Base-by-base conservation (phyloP, 2,113 vertebrate species). In the Cygnus atratus region DNA sequence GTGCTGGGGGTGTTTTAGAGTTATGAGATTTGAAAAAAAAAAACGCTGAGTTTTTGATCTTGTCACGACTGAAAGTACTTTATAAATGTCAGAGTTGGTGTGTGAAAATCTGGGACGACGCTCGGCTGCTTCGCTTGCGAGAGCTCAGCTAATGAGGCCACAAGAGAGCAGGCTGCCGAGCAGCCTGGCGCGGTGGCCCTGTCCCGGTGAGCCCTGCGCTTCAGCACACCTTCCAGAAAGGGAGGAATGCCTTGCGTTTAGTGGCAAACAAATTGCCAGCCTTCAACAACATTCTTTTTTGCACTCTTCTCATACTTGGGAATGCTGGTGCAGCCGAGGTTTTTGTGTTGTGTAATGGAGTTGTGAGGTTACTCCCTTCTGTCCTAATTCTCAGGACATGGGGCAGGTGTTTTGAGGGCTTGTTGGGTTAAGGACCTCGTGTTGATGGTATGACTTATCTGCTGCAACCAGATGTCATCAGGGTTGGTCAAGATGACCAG, bases 1-100 rank as follows among this genome's bases (percentile, higher is more conserved):
- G 25, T 84, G 79, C 68, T 87, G 75, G 73, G 79, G 62, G 31
- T 96, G 84, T 97, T 95, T 88, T 96, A 94, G 94, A 97, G 92
- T 97, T 97, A 96, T 65, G 70, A 97, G 96, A 96, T 98, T 98
- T 98, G 94, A 39, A 48, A 48, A 48, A 97, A 97, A 97, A 96
- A 96, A 97, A 96, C 71, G 95, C 94, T 92, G 95, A 92, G 88
- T 75, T 97, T 98, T 98, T 98, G 91, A 98, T 98, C 97, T 97
- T 98, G 90, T 96, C 94, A 92, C 17, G 7, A 88, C 77, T 86
- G 91, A 78, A 97, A 96, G 81, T 96, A 84, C 94, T 97, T 97
- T 91, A 79, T 97, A 97, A 97, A 98, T 98, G 97, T 97, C 97
- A 97, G 95, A 84, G 86, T 77, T 92, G 93, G 93, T 74, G 94